phyloP scores from a whole-genome alignment of 2,797 vertebrate genomes.

The Limosa lapponica region DNA sequence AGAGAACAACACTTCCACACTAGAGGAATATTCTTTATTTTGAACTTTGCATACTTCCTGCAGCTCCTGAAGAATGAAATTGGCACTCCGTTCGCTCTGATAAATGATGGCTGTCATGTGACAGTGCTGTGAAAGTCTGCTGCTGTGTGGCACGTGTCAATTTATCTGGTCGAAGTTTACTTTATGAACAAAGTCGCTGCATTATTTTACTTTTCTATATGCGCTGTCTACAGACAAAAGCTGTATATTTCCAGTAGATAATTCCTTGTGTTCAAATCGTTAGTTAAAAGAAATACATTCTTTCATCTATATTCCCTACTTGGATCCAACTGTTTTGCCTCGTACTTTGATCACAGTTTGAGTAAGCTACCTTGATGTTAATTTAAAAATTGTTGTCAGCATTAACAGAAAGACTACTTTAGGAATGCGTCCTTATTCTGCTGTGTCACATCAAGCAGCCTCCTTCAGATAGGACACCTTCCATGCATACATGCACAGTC shows the following conservation, averaged over 20 bases:
- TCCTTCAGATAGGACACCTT: background rate
- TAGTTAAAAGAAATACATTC: background rate
- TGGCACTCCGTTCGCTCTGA: accelerated
- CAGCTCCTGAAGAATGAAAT: background rate
- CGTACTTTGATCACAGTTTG: background rate
- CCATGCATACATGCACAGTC: accelerated
- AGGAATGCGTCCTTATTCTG: background rate
- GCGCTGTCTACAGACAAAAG: background rate
- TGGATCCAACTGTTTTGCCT: background rate
- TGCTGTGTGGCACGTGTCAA: background rate
- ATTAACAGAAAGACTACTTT: background rate
- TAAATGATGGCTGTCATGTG: background rate
- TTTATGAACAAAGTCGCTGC: background rate
- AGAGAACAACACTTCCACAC: background rate
- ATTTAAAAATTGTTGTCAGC: background rate
- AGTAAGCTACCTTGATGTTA: background rate
- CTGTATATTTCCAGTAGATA: background rate
- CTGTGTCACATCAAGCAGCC: background rate
- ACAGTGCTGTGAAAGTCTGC: background rate
- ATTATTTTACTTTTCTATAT: background rate
- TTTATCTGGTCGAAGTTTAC: slow-evolving; percentile 46
- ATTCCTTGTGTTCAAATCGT: background rate
- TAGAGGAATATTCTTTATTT: background rate
- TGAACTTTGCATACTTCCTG: background rate
- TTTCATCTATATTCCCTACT: background rate